Conservation (phyloP, 30 jellyfish, hydroid and myxozoan genomes). For the Sanderia malayensis region DNA sequence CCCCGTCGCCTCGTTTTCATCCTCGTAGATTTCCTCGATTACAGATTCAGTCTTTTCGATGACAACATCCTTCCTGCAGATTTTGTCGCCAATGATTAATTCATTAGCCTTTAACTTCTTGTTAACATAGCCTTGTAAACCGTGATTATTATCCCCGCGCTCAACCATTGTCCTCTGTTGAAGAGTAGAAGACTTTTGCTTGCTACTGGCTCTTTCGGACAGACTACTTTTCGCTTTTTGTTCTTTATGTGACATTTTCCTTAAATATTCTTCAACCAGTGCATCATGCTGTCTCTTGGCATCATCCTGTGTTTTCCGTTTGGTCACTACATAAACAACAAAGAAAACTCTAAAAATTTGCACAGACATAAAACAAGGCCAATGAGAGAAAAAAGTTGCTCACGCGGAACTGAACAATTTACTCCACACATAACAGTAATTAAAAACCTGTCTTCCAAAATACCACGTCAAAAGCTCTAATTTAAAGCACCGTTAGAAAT, state of each 20-base stretch:
- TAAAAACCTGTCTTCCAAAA: too few relatives aligned
- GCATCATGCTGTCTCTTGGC: slow-evolving; percentile 20
- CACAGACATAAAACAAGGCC: too few relatives aligned
- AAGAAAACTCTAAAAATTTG: too few relatives aligned
- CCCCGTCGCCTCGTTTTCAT: not conserved
- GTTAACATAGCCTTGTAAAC: not conserved
- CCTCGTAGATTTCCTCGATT: not conserved
- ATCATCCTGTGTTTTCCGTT: slow-evolving; percentile 23
- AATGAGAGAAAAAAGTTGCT: too few relatives aligned
- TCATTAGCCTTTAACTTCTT: not conserved
- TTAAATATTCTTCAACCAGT: slow-evolving; percentile 16
- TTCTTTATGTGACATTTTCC: slow-evolving; percentile 8
- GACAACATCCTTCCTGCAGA: not conserved
- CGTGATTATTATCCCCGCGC: not conserved
- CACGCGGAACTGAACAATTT: too few relatives aligned
- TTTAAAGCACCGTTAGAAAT: too few relatives aligned
- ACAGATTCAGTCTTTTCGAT: slow-evolving; percentile 6
- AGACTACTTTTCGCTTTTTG: not conserved
- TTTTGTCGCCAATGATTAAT: not conserved
- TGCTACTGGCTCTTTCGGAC: not conserved
- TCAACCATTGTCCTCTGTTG: not conserved
- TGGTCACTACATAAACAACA: too few relatives aligned
- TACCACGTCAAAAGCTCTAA: too few relatives aligned
- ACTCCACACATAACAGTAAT: too few relatives aligned
- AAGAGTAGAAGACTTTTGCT: not conserved